Evolutionary conservation across 2,888 invertebrate genomes (phyloP).

Genomic region (Orchestes rusci): DNA sequence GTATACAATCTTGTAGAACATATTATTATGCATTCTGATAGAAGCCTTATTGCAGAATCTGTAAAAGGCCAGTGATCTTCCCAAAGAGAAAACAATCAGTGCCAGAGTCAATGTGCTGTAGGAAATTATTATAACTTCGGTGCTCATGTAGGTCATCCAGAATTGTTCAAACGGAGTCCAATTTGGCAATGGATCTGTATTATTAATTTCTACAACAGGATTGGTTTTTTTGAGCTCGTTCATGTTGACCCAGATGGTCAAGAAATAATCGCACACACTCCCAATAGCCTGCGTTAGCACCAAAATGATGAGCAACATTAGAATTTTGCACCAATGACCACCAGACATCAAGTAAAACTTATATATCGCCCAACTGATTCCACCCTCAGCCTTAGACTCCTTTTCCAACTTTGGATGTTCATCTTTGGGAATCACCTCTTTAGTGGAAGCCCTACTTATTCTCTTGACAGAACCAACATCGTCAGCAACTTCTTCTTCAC

Average conservation of each 20-base stretch:
- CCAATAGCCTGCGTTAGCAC: constrained; percentile 64
- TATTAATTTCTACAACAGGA: background rate
- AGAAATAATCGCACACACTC: constrained; percentile 71
- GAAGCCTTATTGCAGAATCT: constrained; percentile 49
- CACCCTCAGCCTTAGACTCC: constrained; percentile 56
- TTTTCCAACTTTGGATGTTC: constrained; percentile 44
- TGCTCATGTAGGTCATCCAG: constrained; percentile 21
- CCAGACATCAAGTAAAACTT: constrained; percentile 63
- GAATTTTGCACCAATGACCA: constrained; percentile 52
- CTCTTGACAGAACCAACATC: constrained; percentile 19
- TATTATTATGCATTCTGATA: constrained; percentile 49
- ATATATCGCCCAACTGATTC: constrained; percentile 48
- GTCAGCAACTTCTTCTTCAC: constrained; percentile 28
- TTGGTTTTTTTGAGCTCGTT: constrained; percentile 24
- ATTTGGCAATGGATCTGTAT: no score
- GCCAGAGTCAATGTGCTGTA: constrained; percentile 27
- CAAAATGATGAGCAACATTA: constrained; percentile 12
- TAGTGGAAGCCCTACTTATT: constrained; percentile 17
- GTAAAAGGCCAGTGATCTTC: constrained; percentile 49
- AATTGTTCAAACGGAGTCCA: constrained; percentile 12
- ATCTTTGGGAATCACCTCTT: constrained; percentile 25
- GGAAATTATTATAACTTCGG: constrained; percentile 40
- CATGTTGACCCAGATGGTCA: constrained; percentile 49
- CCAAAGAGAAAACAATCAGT: constrained; percentile 43
- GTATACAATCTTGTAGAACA: constrained; percentile 50